Percentiles rank a stretch among this genome's conserved stretches.
Conservation (phyloP, 1,140 invertebrate genomes). For the Hyles euphorbiae region DNA sequence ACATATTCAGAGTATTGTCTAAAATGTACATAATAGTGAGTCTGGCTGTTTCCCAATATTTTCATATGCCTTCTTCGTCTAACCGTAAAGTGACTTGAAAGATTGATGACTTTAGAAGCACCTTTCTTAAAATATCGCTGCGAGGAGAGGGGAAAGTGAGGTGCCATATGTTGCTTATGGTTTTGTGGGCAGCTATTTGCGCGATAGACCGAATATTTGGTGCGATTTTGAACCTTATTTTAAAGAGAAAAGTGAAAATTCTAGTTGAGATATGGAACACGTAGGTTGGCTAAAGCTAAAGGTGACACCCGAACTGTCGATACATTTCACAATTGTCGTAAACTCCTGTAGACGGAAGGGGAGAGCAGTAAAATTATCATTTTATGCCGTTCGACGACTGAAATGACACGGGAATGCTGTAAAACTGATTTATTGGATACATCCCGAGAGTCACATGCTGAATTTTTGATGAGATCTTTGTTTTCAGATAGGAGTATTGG, state of each 20-base stretch:
- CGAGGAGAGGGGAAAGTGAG: conserved; percentile 31
- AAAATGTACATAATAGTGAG: too few species aligned
- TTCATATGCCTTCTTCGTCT: conserved; percentile 10
- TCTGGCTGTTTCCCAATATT: background rate
- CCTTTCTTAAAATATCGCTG: conserved; percentile 53
- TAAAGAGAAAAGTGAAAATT: conserved; percentile 20
- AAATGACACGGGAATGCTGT: conserved; percentile 73
- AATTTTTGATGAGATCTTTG: conserved; percentile 71
- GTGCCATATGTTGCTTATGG: conserved; percentile 57
- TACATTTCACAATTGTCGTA: conserved; percentile 75
- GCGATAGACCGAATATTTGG: background rate
- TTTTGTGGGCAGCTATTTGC: conserved; percentile 11
- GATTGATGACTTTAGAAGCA: conserved; percentile 58
- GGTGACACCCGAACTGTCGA: conserved; percentile 71
- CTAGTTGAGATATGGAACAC: conserved; percentile 11
- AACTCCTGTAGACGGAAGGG: conserved; percentile 69
- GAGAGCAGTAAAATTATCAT: conserved; percentile 73
- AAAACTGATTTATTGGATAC: conserved; percentile 74
- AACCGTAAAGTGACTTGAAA: conserved; percentile 56
- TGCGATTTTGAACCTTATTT: conserved; percentile 29
- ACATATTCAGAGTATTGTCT: too few species aligned
- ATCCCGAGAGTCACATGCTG: conserved; percentile 67
- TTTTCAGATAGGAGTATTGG: conserved; percentile 47
- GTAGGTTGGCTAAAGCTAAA: conserved; percentile 41
- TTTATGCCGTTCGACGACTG: conserved; percentile 74